Evolutionary conservation across 2,797 vertebrate species (phyloP).

Genomic region (Yasuhikotakia modesta): DNA sequence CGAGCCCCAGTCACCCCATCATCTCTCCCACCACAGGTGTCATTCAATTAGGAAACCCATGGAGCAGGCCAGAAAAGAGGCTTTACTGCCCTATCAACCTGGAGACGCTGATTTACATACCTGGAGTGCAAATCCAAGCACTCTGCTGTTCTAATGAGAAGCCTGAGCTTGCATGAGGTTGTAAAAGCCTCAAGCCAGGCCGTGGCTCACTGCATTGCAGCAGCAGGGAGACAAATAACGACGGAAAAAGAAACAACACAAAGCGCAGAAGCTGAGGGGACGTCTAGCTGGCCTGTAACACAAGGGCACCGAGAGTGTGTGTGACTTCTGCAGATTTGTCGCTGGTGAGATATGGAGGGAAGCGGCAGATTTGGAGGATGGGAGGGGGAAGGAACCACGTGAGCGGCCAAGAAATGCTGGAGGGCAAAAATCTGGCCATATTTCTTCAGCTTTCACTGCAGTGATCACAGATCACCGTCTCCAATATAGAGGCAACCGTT

Average conservation of each 20-base stretch:
- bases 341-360: conserved; percentile 44
- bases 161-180: conserved; percentile 1
- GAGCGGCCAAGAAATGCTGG: conserved; percentile 54
- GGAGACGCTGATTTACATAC: conserved; percentile 34
- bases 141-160: conserved; percentile 49
- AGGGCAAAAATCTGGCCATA: conserved; percentile 67
- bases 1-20: conserved; percentile 40
- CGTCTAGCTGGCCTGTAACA: conserved; percentile 44
- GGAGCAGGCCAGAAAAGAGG: conserved; percentile 19
- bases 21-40: conserved; percentile 32
- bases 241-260: too few relatives aligned
- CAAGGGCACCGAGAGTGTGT: conserved; percentile 29
- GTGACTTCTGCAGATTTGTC: conserved; percentile 64
- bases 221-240: conserved; percentile 10
- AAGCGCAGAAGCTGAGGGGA: conserved; percentile 23
- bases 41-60: conserved; percentile 31
- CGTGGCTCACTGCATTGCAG: conserved; percentile 33
- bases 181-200: conserved; percentile 40
- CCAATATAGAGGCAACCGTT: conserved; percentile 37
- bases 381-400: conserved; percentile 22
- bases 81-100: conserved; percentile 2
- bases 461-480: conserved; percentile 60
- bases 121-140: conserved; percentile 26
- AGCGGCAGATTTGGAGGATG: too few relatives aligned
- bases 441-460: conserved; percentile 63